Evolutionary conservation across 2,113 vertebrate genomes (phyloP).

Genomic region (Austrofundulus limnaeus): DNA sequence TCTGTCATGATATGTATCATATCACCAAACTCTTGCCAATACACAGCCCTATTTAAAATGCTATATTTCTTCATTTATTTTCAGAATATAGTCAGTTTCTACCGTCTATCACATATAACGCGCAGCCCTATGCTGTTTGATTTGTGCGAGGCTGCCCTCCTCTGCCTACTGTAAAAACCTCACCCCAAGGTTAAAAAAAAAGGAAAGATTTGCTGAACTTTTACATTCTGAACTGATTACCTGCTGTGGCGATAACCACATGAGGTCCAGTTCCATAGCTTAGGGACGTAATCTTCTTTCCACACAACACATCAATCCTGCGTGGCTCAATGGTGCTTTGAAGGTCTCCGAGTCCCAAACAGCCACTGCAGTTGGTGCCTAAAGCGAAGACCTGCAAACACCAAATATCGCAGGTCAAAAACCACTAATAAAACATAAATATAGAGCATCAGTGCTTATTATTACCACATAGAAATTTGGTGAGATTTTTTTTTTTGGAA

Average conservation of each 20-base stretch:
- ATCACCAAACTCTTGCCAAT: no score
- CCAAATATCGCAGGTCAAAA: conserved; percentile 13
- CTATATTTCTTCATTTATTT: no score
- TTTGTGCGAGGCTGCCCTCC: conserved; percentile 5
- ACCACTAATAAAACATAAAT: not conserved
- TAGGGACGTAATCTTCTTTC: conserved; percentile 92
- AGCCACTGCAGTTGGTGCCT: conserved; percentile 95
- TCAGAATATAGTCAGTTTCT: no score
- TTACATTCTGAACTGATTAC: conserved; percentile 69
- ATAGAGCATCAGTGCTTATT: not conserved
- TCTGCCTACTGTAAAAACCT: not conserved
- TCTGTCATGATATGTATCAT: no score
- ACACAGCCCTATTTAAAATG: no score
- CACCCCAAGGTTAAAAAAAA: conserved; percentile 17
- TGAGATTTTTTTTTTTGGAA: no score
- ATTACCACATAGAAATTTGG: not conserved
- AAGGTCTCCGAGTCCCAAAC: conserved; percentile 91
- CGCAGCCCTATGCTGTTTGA: not conserved
- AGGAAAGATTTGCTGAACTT: conserved; percentile 34
- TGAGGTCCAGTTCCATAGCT: conserved; percentile 98
- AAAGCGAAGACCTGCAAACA: conserved; percentile 89
- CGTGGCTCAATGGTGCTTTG: conserved; percentile 93
- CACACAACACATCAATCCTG: conserved; percentile 87
- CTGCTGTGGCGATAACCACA: conserved; percentile 90
- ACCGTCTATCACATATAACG: no score